Percentiles rank a stretch among this genome's conserved stretches.
Evolutionary conservation across 2,113 vertebrate species (phyloP).

Genomic region (Nesogale talazaci): DNA sequence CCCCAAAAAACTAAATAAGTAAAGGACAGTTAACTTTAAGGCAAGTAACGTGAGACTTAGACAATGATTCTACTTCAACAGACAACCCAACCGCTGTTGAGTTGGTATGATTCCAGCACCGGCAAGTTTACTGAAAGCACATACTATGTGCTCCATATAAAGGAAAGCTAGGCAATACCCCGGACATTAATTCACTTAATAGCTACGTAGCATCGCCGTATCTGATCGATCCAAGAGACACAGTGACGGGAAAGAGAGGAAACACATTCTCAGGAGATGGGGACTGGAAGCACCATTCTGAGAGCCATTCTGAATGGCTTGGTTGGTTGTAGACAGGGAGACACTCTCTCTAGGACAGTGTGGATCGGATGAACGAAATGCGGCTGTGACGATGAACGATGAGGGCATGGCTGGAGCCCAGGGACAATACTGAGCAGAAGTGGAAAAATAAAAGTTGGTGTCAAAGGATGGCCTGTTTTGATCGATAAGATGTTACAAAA

Average conservation of each 20-base stretch:
- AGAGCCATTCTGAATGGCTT: neutral
- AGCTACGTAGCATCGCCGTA: constrained; percentile 2
- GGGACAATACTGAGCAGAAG: neutral
- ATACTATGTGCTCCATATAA: neutral
- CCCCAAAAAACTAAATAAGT: neutral
- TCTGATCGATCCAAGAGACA: neutral
- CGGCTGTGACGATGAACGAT: neutral
- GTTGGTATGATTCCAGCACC: neutral
- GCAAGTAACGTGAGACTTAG: neutral
- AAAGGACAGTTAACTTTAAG: constrained; percentile 9
- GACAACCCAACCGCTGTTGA: neutral
- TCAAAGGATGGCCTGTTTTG: constrained; percentile 17
- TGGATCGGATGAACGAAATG: neutral
- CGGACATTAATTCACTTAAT: constrained; percentile 25
- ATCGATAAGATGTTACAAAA: neutral
- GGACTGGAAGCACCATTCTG: neutral
- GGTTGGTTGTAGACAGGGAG: constrained; percentile 29
- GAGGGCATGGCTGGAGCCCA: neutral
- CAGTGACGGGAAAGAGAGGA: neutral
- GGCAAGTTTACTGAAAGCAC: neutral
- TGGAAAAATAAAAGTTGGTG: neutral
- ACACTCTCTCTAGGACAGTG: neutral
- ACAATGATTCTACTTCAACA: constrained; percentile 13
- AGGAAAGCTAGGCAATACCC: no score
- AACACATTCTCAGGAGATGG: neutral